These are phyloP conservation scores for Diarsia mendica DNA, from an alignment of 2,888 invertebrate species.

Conservation along the genomic window DNA sequence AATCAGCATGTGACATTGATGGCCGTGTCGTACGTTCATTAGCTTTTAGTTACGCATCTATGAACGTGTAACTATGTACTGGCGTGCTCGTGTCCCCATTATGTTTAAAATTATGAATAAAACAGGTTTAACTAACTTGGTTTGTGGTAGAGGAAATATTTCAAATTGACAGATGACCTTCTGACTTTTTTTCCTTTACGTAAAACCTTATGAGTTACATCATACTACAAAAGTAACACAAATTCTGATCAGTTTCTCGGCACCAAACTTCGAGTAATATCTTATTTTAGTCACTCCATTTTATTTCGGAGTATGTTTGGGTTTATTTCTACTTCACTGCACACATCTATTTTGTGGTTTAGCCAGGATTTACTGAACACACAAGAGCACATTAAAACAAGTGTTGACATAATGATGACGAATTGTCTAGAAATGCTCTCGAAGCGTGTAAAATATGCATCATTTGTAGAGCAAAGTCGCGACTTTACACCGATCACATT, in stretches of 20 bases:
- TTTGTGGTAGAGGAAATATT: constrained; percentile 49
- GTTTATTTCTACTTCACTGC: constrained; percentile 28
- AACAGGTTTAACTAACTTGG: constrained; percentile 50
- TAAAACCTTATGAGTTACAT: constrained; percentile 43
- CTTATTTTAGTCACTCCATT: constrained; percentile 12
- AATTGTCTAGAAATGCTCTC: constrained; percentile 56
- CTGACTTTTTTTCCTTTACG: constrained; percentile 36
- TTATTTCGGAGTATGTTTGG: constrained; percentile 13
- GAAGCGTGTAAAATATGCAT: constrained; percentile 54
- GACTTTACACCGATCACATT: constrained; percentile 42
- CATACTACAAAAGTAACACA: constrained; percentile 45
- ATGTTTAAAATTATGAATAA: constrained; percentile 45
- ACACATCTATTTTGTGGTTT: constrained; percentile 21
- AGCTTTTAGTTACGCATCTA: constrained; percentile 54
- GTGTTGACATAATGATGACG: constrained; percentile 58
- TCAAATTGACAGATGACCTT: constrained; percentile 58
- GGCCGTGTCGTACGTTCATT: constrained; percentile 37
- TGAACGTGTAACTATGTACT: constrained; percentile 31
- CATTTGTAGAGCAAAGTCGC: constrained; percentile 49
- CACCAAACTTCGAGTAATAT: constrained; percentile 13
- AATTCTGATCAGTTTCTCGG: constrained; percentile 9
- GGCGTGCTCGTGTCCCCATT: constrained; percentile 27
- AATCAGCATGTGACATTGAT: constrained; percentile 42
- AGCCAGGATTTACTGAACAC: constrained; percentile 38
- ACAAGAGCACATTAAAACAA: constrained; percentile 39